Conservation (phyloP, 2,797 vertebrate genomes). For the Acanthurus lineatus region DNA sequence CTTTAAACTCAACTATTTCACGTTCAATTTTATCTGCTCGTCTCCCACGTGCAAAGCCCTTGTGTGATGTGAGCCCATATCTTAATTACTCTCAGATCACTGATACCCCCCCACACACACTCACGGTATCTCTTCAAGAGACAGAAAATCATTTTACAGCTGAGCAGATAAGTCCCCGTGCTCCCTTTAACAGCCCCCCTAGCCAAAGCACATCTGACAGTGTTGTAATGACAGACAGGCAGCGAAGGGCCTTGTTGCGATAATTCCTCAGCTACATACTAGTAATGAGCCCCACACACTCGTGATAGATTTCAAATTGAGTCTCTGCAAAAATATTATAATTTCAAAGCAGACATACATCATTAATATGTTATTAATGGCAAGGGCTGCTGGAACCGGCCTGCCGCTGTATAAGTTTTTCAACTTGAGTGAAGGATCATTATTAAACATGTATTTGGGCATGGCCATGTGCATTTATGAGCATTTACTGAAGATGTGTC, state of each 20-base stretch:
- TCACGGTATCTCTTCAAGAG: slow-evolving; percentile 72
- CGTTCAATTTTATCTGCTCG: slow-evolving; percentile 79
- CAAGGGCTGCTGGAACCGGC: slow-evolving; percentile 45
- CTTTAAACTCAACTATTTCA: slow-evolving; percentile 77
- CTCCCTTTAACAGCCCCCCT: slow-evolving; percentile 73
- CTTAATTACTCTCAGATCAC: slow-evolving; percentile 86
- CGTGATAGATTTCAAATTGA: slow-evolving; percentile 78
- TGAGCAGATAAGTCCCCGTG: slow-evolving; percentile 82
- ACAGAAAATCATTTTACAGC: slow-evolving; percentile 87
- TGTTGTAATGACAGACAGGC: slow-evolving; percentile 79
- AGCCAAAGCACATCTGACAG: slow-evolving; percentile 77
- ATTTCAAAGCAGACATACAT: slow-evolving; percentile 71
- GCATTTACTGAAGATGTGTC: slow-evolving; percentile 33
- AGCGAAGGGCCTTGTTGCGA: slow-evolving; percentile 66
- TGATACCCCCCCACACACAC: slow-evolving; percentile 76
- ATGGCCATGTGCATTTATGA: slow-evolving; percentile 34
- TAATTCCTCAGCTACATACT: slow-evolving; percentile 70
- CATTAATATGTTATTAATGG: slow-evolving; percentile 77
- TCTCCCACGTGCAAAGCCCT: slow-evolving; percentile 77
- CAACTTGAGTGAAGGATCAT: slow-evolving; percentile 75
- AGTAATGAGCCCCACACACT: slow-evolving; percentile 65
- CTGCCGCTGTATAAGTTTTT: slow-evolving; percentile 62
- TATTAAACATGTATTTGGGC: slow-evolving; percentile 57
- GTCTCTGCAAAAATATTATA: slow-evolving; percentile 71
- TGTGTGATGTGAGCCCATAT: slow-evolving; percentile 82